Base-by-base conservation (phyloP, 2,113 vertebrate species). In the Apteryx mantelli region DNA sequence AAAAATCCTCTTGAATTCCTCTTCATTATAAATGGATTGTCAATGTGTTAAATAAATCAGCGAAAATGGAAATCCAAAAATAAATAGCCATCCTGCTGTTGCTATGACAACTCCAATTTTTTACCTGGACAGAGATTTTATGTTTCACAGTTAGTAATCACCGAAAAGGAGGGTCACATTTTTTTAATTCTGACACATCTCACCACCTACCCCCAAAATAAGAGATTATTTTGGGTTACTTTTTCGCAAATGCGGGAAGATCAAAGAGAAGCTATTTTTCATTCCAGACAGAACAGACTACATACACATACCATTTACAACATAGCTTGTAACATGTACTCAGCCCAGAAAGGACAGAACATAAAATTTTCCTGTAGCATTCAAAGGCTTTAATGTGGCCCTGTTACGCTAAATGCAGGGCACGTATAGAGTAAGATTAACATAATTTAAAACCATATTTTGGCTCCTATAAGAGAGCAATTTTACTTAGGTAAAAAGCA, bases 101-200 rank as follows among this genome's bases (percentile, higher is more conserved):
- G 92, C 96, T 76, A 98, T 98, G 98, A 92, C 95, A 95, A 98
- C 94, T 66, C 95, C 95, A 94, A 96, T 97, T 92, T 90, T 96
- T 90, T 97, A 98, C 97, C 97, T 98, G 97, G 96, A 86, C 95
- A 94, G 97, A 96, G 97, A 97, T 98, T 98, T 98, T 97, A 69
- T 95, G 91, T 96, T 96, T 96, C 95, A 89, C 96, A 95, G 95
- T 86, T 65, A 3, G 46, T 1, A 94, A 77, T 28, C 11, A 24
- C 66, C 75, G 68, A 89, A 95, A 93, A 92, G 86, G 79, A 96
- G 89, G 88, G 91, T 82, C 91, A 66, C 34, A 5, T 11, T 66
- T 53, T 70, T 65, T 76, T 22, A 58, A 81, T 68, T 87, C 65
- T 68, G 80, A 40, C 65, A 48, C 89, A 77, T 86, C 82, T 94